Conservation (phyloP, 2,888 invertebrate species). For the Baccha elongata region DNA sequence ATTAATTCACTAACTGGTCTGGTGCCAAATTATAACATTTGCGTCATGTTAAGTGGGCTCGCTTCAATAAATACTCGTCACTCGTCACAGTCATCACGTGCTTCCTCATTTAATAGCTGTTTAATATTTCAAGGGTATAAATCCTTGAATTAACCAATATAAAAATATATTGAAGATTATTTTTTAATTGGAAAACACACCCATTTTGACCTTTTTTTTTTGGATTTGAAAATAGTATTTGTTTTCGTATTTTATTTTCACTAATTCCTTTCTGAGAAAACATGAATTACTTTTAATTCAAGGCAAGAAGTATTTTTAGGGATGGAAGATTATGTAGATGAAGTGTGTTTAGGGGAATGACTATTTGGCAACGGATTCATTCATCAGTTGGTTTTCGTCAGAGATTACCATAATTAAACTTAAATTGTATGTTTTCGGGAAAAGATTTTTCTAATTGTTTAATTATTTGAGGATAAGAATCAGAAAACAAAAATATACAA, state of each 20-base stretch:
- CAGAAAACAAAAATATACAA: too few species aligned
- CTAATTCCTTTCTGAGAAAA: constrained; percentile 7
- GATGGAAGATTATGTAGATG: constrained; percentile 15
- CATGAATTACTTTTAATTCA: constrained; percentile 14
- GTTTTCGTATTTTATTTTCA: constrained; percentile 41
- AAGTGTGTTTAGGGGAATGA: not conserved
- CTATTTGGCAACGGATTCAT: not conserved
- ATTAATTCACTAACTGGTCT: not conserved
- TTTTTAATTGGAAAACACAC: constrained; percentile 54
- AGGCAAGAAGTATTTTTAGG: not conserved
- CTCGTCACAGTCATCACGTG: constrained; percentile 29
- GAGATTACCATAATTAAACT: constrained; percentile 10
- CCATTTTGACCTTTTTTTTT: constrained; percentile 45
- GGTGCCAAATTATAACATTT: constrained; percentile 53
- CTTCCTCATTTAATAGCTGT: not conserved
- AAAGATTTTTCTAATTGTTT: too few species aligned
- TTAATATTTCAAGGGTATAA: constrained; percentile 21
- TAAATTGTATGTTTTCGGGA: too few species aligned
- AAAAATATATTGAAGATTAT: constrained; percentile 47
- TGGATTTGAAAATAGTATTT: constrained; percentile 28
- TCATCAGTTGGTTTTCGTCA: constrained; percentile 12
- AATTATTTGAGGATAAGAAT: too few species aligned
- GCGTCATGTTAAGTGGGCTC: constrained; percentile 36
- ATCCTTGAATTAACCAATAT: constrained; percentile 56
- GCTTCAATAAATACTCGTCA: constrained; percentile 16